A percentile compares a stretch with the other conserved stretches of the same genome.
These are phyloP conservation scores for Pocillopora meandrina DNA, from an alignment of 92 coral and sea anemone genomes.

Conservation along the genomic window DNA sequence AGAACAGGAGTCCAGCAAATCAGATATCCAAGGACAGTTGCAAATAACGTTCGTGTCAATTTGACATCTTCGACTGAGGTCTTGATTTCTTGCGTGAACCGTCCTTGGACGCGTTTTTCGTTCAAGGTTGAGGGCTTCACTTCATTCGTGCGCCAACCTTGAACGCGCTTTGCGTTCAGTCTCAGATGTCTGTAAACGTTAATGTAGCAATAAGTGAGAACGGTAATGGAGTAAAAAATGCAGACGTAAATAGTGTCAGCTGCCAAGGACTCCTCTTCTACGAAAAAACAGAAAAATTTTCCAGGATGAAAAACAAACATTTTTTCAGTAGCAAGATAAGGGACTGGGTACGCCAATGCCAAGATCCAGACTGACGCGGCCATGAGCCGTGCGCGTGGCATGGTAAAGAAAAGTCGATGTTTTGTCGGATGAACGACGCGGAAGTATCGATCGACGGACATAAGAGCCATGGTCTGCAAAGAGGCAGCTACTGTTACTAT, in stretches of 20 bases:
- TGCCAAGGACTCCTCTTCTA: conserved; percentile 28
- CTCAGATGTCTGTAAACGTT: conserved; percentile 20
- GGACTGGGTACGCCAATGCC: conserved; percentile 57
- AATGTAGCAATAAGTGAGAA: conserved; percentile 11
- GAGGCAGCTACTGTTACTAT: conserved; percentile 58
- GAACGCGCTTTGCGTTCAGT: conserved; percentile 19
- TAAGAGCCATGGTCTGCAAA: conserved; percentile 62
- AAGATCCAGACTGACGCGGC: conserved; percentile 36
- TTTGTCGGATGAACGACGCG: conserved; percentile 57
- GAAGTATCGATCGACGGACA: conserved; percentile 60
- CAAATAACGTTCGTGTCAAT: conserved; percentile 37
- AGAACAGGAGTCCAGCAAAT: conserved; percentile 41
- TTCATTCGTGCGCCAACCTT: conserved; percentile 2
- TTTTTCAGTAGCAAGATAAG: conserved; percentile 53
- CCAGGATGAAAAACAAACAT: conserved; percentile 69
- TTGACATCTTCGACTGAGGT: conserved; percentile 22
- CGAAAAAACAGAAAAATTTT: conserved; percentile 67
- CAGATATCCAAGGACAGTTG: conserved; percentile 29
- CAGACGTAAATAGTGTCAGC: conserved; percentile 42
- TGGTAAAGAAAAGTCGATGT: conserved; percentile 51
- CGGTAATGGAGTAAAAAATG: conserved; percentile 4
- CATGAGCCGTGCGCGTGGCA: conserved; percentile 40
- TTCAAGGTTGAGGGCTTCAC: too few relatives aligned
- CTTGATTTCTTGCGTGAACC: background rate
- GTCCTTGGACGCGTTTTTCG: background rate